Base-by-base conservation (phyloP, 2,888 invertebrate species). In the Pseudeuparius sepicola region DNA sequence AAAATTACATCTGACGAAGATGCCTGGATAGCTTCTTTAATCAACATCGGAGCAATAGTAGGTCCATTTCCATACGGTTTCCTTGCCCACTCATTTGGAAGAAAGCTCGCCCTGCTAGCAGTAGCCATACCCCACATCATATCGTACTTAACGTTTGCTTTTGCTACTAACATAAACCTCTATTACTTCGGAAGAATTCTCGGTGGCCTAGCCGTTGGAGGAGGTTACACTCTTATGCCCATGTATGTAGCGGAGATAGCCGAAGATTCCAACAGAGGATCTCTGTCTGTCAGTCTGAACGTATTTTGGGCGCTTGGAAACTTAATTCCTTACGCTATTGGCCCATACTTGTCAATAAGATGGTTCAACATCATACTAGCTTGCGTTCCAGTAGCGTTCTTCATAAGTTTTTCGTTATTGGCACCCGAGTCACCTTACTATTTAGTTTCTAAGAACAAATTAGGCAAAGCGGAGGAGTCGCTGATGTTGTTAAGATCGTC, bases 221-320 rank as follows among this genome's bases (percentile, higher is more conserved):
- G 77, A 52, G 63, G 76, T 10, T 80, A 78, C 61, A 76, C 81
- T 0, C 73, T 78, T 2, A 72, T 78, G 1, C 87, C 89, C 0
- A 82, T 87, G 73, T 92, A 90, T 61, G 75, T 87, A 38, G 84
- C 85, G 27, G 90, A 92, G 61, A 82, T 87, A 24, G 73, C 87
- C 4, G 79, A 84, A 65, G 76, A 79, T 38, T 76, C 80, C 12
- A 72, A 78, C 9, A 68, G 92, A 43, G 90, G 90, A 0, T 75
- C 82, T 0, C 63, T 89, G 0, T 87, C 88, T 1, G 81, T 88
- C 0, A 74, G 85, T 38, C 73, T 89, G 47, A 83, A 84, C 52
- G 65, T 77, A 20, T 82, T 84, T 62, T 73, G 85, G 23, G 64
- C 64, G 1, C 28, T 72, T 2, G 87, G 87, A 3, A 71, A 79